Conservation (phyloP, 2,113 vertebrate species). For the Oryzias curvinotus region DNA sequence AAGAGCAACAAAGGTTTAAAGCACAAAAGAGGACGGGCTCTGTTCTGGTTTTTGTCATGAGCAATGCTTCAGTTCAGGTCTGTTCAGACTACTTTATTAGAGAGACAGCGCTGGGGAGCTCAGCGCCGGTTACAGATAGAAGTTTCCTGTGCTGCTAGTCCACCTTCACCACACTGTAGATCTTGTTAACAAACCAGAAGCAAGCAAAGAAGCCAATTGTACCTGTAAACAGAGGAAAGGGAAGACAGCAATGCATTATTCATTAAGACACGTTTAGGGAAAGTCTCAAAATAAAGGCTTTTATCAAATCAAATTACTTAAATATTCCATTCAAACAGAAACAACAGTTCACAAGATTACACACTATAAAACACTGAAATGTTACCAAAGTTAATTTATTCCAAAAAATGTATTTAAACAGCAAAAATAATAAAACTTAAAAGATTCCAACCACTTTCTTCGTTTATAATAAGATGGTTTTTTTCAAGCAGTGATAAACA, state of each 20-base stretch:
- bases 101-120: conserved; percentile 33
- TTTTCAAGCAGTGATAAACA: background rate
- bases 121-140: conserved; percentile 20
- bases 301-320: no score
- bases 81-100: conserved; percentile 40
- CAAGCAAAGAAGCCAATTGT: conserved; percentile 99
- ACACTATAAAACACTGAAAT: background rate
- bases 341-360: background rate
- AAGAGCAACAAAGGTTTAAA: conserved; percentile 61
- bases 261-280: background rate
- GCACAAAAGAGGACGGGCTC: conserved; percentile 64
- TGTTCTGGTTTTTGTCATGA: conserved; percentile 46
- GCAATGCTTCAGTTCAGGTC: conserved; percentile 53
- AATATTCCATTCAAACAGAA: background rate
- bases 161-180: conserved; percentile 99
- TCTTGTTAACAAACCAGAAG: conserved; percentile 99
- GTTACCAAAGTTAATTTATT: background rate
- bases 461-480: background rate
- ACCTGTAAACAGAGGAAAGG: conserved; percentile 72
- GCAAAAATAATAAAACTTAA: background rate
- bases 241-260: background rate
- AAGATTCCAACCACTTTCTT: background rate
- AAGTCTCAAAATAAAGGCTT: background rate
- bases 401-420: background rate
- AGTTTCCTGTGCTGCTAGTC: conserved; percentile 78